Base-by-base conservation (phyloP, 2,113 vertebrate species). In the Megaleporinus macrocephalus region DNA sequence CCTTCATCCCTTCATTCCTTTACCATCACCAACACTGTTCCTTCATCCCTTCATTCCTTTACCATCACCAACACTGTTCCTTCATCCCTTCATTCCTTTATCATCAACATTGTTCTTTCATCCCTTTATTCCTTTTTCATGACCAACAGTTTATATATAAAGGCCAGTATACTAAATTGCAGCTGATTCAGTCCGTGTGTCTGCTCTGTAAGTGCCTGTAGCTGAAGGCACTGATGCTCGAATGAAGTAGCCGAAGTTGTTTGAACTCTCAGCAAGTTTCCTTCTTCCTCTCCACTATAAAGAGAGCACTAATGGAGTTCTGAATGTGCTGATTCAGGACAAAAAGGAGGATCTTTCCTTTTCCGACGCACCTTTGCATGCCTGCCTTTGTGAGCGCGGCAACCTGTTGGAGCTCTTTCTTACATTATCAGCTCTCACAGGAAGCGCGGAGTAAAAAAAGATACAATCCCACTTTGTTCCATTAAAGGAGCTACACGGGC, bases 381-480 rank as follows among this genome's bases (percentile, higher is more conserved):
- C 65, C 80, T 61, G 70, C 75, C 61, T 61, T 74, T 53, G 44
- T 59, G 61, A 63, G 71, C 36, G 75, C 77, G 66, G 80, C 83
- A n/a, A 86, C 87, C 85, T 86, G 86, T 87, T 86, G 84, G 63
- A 85, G 41, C 59, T 22, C 59, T 22, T 36, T 61, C 26, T 29
- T 63, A 11, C 49, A 27, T 12, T 26, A 74, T 84, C 62, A 74
- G 73, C 81, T 82, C 73, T 84, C 78, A 87, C 53, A 75, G 53
- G 57, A 77, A 70, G 71, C 26, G 61, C 73, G 53, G 86, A 86
- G 57, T 27, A 16, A 47, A 66, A 51, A 78, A 76, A 84, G 65
- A 74, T 76, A 75, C 87, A 66, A 86, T 85, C 70, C 85, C 84
- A 91, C 90, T 94, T 91, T 92, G 89, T 89, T 91, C 92, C 92